These are phyloP conservation scores for Urosaurus nigricauda DNA, from an alignment of 2,797 vertebrate genomes.

Conservation along the genomic window DNA sequence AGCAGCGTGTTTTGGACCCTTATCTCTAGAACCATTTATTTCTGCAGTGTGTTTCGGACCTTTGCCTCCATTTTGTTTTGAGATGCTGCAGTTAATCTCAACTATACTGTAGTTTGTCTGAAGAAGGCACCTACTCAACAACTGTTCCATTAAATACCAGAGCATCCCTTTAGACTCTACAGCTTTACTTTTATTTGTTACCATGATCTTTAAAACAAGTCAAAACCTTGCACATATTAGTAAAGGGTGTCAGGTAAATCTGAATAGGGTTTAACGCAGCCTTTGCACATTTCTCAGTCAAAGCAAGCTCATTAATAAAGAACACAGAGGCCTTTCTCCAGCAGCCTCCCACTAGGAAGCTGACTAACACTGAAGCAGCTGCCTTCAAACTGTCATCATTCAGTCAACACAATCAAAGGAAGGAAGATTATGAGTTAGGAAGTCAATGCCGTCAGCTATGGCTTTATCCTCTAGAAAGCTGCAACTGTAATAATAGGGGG, in stretches of 20 bases:
- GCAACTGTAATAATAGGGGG: background rate
- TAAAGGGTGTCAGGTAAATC: background rate
- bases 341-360: conserved; percentile 14
- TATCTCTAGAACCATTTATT: no score
- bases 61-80: background rate
- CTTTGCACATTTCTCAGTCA: background rate
- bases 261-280: background rate
- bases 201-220: background rate
- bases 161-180: background rate
- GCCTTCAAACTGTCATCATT: conserved; percentile 12
- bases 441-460: background rate
- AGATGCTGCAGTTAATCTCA: background rate
- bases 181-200: no score
- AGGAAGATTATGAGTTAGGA: background rate
- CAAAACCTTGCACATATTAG: background rate
- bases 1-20: no score
- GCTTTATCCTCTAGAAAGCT: background rate
- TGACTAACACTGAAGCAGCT: conserved; percentile 21
- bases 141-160: background rate
- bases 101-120: no score
- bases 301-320: background rate
- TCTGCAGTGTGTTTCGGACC: no score
- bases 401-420: conserved; percentile 27
- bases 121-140: no score
- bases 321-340: background rate